Percentiles rank a stretch among this genome's conserved stretches.
Evolutionary conservation across 1,140 invertebrate genomes (phyloP).

Genomic region (Hylyphantes graminicola): DNA sequence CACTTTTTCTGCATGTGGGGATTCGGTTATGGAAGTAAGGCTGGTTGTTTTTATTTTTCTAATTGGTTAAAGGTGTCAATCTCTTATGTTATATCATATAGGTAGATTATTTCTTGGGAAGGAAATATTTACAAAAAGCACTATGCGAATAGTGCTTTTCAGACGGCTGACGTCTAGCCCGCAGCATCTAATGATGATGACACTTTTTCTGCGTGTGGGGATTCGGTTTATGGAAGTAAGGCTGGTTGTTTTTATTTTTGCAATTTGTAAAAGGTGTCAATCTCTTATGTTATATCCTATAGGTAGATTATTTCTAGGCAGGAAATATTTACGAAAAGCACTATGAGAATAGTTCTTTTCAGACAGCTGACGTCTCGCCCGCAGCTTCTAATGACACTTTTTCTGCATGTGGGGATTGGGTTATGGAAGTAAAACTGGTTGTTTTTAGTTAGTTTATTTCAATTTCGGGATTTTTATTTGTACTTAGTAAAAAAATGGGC

Average conservation of each 20-base stretch:
- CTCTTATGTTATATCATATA: slow-evolving; percentile 5
- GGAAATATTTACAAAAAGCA: too few relatives aligned
- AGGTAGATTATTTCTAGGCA: too few relatives aligned
- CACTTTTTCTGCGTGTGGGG: slow-evolving; percentile 64
- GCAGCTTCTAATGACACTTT: slow-evolving; percentile 64
- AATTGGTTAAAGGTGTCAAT: background rate
- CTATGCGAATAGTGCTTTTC: slow-evolving; percentile 64
- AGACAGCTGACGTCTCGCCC: slow-evolving; percentile 65
- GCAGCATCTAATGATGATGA: slow-evolving; percentile 64
- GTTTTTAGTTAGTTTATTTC: too few relatives aligned
- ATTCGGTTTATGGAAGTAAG: slow-evolving; percentile 64
- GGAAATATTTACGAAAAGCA: too few relatives aligned
- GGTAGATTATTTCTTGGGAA: too few relatives aligned
- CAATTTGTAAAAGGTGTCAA: too few relatives aligned
- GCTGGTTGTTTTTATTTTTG: too few relatives aligned
- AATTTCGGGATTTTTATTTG: too few relatives aligned
- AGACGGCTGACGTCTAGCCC: slow-evolving; percentile 65
- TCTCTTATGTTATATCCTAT: too few relatives aligned
- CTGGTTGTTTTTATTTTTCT: background rate
- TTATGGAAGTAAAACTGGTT: slow-evolving; percentile 62
- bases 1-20: slow-evolving; percentile 64
- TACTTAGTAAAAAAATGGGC: too few relatives aligned
- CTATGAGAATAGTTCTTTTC: slow-evolving; percentile 64
- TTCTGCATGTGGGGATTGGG: slow-evolving; percentile 64
- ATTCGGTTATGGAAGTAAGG: slow-evolving; percentile 64